Evolutionary conservation across 2,888 invertebrate species (phyloP).

Genomic region (Drosophila koepferae): DNA sequence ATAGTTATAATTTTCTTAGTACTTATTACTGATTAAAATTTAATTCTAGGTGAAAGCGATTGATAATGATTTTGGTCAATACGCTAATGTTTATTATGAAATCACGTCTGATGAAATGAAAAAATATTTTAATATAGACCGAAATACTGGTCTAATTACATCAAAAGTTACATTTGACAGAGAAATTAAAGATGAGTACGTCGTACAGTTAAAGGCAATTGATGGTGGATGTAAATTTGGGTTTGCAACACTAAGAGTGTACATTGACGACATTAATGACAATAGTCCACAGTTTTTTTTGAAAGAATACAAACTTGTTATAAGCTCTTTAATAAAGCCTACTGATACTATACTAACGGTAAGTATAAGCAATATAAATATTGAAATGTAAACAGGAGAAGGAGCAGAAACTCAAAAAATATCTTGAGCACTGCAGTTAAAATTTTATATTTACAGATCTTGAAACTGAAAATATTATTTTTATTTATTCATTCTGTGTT

Average conservation of each 20-base stretch:
- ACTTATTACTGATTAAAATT: neutral
- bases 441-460: no score
- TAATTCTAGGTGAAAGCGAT: slow-evolving; percentile 88
- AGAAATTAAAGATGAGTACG: slow-evolving; percentile 89
- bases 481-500: slow-evolving; percentile 30
- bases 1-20: neutral
- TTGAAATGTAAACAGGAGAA: neutral
- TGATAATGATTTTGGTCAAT: slow-evolving; percentile 93
- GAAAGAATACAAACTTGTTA: slow-evolving; percentile 91
- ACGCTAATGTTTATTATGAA: slow-evolving; percentile 90
- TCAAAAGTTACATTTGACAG: slow-evolving; percentile 90
- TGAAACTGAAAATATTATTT: neutral
- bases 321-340: slow-evolving; percentile 87
- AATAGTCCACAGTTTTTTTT: slow-evolving; percentile 91
- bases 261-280: slow-evolving; percentile 93
- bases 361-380: slow-evolving; percentile 42
- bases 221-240: slow-evolving; percentile 93
- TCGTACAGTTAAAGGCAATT: slow-evolving; percentile 92
- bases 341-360: slow-evolving; percentile 88
- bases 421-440: neutral
- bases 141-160: slow-evolving; percentile 89
- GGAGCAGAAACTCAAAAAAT: neutral
- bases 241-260: slow-evolving; percentile 91
- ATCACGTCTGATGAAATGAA: slow-evolving; percentile 91
- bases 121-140: slow-evolving; percentile 91